Conservation (phyloP, 2,797 vertebrate genomes). For the Moxostoma hubbsi region DNA sequence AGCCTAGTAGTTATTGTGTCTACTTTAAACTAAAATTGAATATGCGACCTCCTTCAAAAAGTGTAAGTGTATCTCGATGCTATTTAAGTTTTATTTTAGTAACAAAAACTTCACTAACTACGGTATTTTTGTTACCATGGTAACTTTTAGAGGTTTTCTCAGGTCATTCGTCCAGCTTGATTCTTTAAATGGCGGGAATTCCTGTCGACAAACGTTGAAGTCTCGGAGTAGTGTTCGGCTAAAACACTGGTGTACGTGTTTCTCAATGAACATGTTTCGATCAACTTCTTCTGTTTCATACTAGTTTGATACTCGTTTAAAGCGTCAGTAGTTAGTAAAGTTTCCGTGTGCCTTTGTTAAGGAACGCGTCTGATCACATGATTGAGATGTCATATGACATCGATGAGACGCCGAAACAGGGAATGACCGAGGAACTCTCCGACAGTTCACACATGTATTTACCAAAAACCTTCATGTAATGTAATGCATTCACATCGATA, state of each 20-base stretch:
- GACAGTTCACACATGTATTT: slow-evolving; percentile 1
- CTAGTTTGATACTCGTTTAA: background rate
- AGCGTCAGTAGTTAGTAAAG: background rate
- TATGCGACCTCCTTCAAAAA: too few relatives aligned
- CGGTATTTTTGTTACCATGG: background rate
- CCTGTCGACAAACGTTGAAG: background rate
- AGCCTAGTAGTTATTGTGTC: too few relatives aligned
- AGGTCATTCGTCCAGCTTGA: too few relatives aligned
- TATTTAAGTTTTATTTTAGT: too few relatives aligned
- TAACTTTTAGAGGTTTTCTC: background rate
- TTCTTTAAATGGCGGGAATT: background rate
- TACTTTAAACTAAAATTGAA: too few relatives aligned
- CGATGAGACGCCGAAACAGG: slow-evolving; percentile 52
- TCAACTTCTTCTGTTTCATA: background rate
- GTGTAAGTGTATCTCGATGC: too few relatives aligned
- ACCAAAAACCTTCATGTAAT: background rate
- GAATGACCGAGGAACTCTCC: slow-evolving; percentile 47
- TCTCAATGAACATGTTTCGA: background rate
- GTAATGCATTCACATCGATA: slow-evolving; percentile 48
- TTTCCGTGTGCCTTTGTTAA: background rate
- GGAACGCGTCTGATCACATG: slow-evolving; percentile 76
- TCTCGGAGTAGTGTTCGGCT: background rate
- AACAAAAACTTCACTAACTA: background rate
- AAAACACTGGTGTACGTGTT: background rate
- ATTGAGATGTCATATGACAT: slow-evolving; percentile 77